phyloP scores from a whole-genome alignment of 1,140 invertebrate species.

The Pseudomyrmex gracilis region DNA sequence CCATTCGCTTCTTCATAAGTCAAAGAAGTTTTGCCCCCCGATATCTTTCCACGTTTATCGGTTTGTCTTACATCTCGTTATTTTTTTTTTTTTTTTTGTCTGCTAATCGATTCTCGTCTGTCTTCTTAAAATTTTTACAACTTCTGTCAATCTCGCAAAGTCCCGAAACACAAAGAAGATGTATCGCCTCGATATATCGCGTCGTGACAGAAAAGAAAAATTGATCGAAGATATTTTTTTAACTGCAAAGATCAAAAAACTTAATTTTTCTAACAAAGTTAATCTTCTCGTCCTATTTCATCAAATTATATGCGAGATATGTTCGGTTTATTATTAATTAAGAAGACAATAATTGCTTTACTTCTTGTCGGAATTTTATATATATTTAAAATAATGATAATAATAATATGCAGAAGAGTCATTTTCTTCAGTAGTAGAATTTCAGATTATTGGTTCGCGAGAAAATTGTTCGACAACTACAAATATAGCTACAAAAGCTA shows the following conservation, averaged over 20 bases:
- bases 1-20: not conserved
- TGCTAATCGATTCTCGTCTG: conserved; percentile 24
- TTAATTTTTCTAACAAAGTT: conserved; percentile 37
- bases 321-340: too few relatives aligned
- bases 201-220: conserved; percentile 19
- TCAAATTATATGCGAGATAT: not conserved
- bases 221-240: not conserved
- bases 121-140: conserved; percentile 29
- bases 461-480: conserved; percentile 23
- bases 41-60: not conserved
- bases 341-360: too few relatives aligned
- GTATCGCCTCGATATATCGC: conserved; percentile 41
- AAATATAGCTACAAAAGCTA: not conserved
- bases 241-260: conserved; percentile 5
- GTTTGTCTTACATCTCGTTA: conserved; percentile 16
- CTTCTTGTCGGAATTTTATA: not conserved
- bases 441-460: not conserved
- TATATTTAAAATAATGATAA: not conserved
- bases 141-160: conserved; percentile 10
- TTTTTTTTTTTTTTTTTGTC: not conserved
- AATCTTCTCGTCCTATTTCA: not conserved
- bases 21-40: conserved; percentile 3
- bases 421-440: too few relatives aligned
- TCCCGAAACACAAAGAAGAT: conserved; percentile 8
- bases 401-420: not conserved